Base-by-base conservation (phyloP, 2,797 vertebrate species). In the Phaenicophaeus curvirostris region DNA sequence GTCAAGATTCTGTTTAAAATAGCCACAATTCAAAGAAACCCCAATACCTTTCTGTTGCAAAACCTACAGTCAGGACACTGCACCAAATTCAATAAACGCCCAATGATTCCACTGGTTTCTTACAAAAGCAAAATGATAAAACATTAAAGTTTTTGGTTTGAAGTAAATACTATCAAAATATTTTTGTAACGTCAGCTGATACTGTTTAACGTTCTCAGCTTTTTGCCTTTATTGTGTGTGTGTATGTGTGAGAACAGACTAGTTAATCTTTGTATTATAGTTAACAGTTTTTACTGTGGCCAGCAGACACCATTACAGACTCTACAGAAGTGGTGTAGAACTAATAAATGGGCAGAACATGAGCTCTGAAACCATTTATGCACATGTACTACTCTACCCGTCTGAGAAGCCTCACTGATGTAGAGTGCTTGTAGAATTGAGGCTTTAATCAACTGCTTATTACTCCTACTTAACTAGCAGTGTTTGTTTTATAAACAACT, bases 381-480 rank as follows among this genome's bases (percentile, higher is more conserved):
- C 16, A 62, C 3, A 7, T 53, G 21, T 16, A 46, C 8, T 42
- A 30, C 3, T 37, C 63, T 14, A 61, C 7, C 39, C 13, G 48
- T 4, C 55, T n/a, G 12, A 58, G 8, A 41, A 55, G 16, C 12
- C 44, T 58, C 37, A 20, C 8, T 50, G 10, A 50, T 9, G 30
- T 14, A n/a, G 15, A 66, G 37, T 8, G 5, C 14, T 69, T 35
- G 5, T 14, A 50, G 7, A 75, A 11, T 0, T 62, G 5, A 82
- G 8, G 54, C 31, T 79, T 76, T 53, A 77, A 42, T 9, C 17
- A 54, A 25, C 14, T 28, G 6, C 7, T 55, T 25, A 48, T 39
- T 48, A 68, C 2, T 35, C 0, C 0, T 17, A n/a, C 6, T 13
- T 39, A 78, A 62, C 11, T 5, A 68, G 16, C 4, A 61, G 7